A percentile compares a stretch with the other conserved stretches of the same genome.
Conservation (phyloP, 2,113 vertebrate species). For the Vireo altiloquus region DNA sequence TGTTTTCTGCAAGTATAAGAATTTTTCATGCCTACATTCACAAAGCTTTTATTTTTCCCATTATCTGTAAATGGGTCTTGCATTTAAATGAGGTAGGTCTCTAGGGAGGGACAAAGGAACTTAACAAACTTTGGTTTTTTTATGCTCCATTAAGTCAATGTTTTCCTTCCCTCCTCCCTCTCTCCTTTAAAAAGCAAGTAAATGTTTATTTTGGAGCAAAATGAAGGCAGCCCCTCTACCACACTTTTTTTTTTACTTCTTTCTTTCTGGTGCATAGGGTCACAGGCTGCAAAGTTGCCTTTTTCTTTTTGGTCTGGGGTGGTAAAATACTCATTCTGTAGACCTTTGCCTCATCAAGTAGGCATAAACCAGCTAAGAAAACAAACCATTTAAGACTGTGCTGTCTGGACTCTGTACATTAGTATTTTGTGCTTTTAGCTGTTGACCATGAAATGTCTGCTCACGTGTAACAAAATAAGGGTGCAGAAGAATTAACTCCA, state of each 20-base stretch:
- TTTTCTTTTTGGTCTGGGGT: background rate
- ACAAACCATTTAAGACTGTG: background rate
- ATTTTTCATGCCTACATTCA: background rate
- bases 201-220: slow-evolving; percentile 19
- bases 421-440: background rate
- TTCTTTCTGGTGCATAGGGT: background rate
- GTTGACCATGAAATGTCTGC: background rate
- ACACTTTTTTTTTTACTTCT: background rate
- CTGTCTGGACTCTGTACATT: background rate
- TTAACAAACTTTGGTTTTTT: background rate
- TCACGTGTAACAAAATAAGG: background rate
- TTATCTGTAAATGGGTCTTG: background rate
- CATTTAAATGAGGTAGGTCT: background rate
- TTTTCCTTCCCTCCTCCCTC: background rate
- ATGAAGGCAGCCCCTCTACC: background rate
- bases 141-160: background rate
- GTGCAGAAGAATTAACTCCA: background rate
- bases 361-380: background rate
- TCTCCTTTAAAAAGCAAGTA: background rate
- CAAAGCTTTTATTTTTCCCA: background rate
- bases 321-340: background rate
- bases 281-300: background rate
- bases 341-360: background rate
- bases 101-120: background rate
- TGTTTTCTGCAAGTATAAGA: background rate